These are phyloP conservation scores for Eudasyphora cyanicolor DNA, from an alignment of 2,888 invertebrate species.

Conservation along the genomic window DNA sequence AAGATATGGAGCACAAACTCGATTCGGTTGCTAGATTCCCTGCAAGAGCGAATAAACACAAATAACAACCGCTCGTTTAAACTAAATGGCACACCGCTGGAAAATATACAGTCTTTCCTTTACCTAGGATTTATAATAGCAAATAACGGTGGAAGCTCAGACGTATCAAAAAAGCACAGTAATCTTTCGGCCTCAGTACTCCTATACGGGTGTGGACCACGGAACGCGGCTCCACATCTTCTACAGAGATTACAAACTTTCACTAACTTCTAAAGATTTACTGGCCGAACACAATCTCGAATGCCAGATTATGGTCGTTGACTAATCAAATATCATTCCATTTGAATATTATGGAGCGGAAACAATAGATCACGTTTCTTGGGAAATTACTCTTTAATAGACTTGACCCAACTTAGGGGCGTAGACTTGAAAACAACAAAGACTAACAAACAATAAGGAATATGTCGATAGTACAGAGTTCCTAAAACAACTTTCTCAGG, in stretches of 20 bases:
- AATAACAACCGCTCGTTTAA: neutral
- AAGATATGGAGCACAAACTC: no score
- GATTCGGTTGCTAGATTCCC: no score
- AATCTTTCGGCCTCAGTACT: neutral
- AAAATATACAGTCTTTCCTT: neutral
- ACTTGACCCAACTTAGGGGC: no score
- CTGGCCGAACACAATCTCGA: no score
- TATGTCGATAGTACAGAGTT: no score
- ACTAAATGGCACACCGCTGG: neutral
- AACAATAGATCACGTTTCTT: neutral
- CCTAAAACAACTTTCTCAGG: no score
- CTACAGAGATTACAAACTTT: neutral
- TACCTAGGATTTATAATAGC: neutral
- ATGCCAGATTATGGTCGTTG: no score
- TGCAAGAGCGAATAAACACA: neutral
- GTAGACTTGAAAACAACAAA: neutral
- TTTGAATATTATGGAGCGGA: no score
- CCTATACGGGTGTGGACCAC: neutral
- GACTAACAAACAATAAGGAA: neutral
- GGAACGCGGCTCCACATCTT: neutral
- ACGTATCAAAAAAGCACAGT: neutral
- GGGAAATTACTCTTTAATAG: no score
- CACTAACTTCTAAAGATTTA: neutral
- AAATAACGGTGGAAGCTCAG: neutral
- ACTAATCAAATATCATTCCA: no score